Percentiles rank a stretch among this genome's conserved stretches.
Evolutionary conservation across 1,140 invertebrate genomes (phyloP).

Genomic region (Pogonomyrmex barbatus): DNA sequence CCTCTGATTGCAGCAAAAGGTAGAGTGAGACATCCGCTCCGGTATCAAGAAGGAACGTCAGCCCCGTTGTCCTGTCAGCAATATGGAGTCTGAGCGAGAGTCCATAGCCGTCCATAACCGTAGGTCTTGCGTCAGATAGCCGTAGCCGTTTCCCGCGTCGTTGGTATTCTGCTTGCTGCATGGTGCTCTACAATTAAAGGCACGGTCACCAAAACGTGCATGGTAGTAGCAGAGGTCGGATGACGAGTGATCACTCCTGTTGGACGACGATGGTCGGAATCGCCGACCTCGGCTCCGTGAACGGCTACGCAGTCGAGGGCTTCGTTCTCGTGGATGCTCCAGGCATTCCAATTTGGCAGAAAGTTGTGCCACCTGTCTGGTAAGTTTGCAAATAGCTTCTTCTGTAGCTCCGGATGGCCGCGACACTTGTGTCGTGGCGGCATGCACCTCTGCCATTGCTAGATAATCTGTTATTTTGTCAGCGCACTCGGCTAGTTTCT

Average conservation of each 20-base stretch:
- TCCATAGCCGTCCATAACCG: not conserved
- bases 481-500: conserved; percentile 50
- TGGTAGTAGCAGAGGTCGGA: conserved; percentile 48
- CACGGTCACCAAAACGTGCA: conserved; percentile 52
- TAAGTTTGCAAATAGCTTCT: too few species aligned
- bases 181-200: conserved; percentile 69
- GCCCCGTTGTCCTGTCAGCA: not conserved
- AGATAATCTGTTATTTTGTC: conserved; percentile 42
- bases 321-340: too few species aligned
- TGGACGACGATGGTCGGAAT: not conserved
- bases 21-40: conserved; percentile 1
- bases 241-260: not conserved
- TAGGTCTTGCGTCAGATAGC: not conserved
- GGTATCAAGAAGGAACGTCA: conserved; percentile 12
- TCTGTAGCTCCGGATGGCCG: too few species aligned
- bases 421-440: not conserved
- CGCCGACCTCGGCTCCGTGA: not conserved
- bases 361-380: too few species aligned
- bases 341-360: too few species aligned
- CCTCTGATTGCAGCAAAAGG: not conserved
- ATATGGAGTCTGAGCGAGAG: not conserved
- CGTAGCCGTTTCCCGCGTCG: not conserved
- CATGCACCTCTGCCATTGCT: not conserved
- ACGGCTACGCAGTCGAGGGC: not conserved
- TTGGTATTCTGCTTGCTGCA: conserved; percentile 34